Conservation (phyloP, 2,888 invertebrate genomes). For the Cosmia trapezina region DNA sequence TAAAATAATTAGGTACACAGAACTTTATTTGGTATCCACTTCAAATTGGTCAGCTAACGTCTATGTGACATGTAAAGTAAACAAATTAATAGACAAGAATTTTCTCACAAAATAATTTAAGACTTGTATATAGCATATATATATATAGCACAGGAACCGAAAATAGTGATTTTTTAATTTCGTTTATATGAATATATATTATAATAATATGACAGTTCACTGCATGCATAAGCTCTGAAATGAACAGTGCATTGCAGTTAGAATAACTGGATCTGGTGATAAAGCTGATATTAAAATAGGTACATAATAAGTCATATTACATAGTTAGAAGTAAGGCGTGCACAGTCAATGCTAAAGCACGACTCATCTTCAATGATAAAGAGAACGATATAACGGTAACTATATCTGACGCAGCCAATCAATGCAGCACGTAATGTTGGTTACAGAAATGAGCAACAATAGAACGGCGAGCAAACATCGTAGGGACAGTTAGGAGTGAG, state of each 20-base stretch:
- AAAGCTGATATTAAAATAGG: not conserved
- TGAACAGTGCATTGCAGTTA: not conserved
- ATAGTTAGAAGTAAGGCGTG: not conserved
- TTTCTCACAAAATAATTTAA: slow-evolving; percentile 15
- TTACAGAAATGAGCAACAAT: not conserved
- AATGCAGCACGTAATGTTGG: slow-evolving; percentile 1
- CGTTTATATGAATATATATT: not conserved
- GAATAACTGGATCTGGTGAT: not conserved
- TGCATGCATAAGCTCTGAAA: not conserved
- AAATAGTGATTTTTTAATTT: slow-evolving; percentile 47
- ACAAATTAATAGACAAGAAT: slow-evolving; percentile 4
- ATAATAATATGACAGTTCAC: not conserved
- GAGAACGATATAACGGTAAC: not conserved
- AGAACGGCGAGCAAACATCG: not conserved
- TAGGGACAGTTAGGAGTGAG: not conserved
- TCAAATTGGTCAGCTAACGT: slow-evolving; percentile 17
- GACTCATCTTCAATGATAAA: not conserved
- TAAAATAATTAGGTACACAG: not conserved
- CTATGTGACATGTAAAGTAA: slow-evolving; percentile 1
- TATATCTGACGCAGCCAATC: not conserved
- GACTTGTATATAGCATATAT: slow-evolving; percentile 50
- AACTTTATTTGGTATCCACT: slow-evolving; percentile 6
- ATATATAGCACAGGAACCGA: slow-evolving; percentile 41
- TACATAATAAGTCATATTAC: not conserved
- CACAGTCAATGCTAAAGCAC: not conserved